phyloP scores from a whole-genome alignment of 2,113 vertebrate species.

The Grammomys dolichurus region DNA sequence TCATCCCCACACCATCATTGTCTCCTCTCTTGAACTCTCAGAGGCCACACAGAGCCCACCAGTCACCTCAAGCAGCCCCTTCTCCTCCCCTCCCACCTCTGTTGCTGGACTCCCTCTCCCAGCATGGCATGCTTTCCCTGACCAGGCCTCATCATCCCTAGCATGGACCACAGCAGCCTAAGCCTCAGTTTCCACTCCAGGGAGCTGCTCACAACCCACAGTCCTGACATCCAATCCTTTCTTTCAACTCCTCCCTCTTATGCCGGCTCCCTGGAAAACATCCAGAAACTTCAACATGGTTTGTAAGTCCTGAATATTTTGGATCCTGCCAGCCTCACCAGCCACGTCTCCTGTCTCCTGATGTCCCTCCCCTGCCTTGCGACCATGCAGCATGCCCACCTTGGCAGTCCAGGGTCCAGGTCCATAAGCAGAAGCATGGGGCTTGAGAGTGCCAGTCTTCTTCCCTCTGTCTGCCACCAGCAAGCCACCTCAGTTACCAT shows the following conservation, averaged over 20 bases:
- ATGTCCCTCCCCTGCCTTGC: background rate
- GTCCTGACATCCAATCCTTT: background rate
- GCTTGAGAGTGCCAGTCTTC: background rate
- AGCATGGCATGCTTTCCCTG: background rate
- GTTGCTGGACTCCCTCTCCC: background rate
- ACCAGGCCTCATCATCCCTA: background rate
- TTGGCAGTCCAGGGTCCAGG: background rate
- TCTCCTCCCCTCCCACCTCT: background rate
- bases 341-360: background rate
- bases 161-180: background rate
- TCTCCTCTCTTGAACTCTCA: background rate
- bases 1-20: background rate
- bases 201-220: background rate
- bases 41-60: background rate
- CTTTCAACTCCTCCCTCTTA: background rate
- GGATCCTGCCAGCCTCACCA: background rate
- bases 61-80: background rate
- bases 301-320: background rate
- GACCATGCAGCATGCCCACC: background rate
- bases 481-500: background rate
- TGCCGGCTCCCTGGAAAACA: background rate
- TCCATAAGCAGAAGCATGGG: background rate
- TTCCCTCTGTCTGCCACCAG: conserved; percentile 29
- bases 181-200: background rate
- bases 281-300: background rate